phyloP scores from a whole-genome alignment of 35 echinoderm and acorn worm genomes.

The Heliocidaris erythrogramma region DNA sequence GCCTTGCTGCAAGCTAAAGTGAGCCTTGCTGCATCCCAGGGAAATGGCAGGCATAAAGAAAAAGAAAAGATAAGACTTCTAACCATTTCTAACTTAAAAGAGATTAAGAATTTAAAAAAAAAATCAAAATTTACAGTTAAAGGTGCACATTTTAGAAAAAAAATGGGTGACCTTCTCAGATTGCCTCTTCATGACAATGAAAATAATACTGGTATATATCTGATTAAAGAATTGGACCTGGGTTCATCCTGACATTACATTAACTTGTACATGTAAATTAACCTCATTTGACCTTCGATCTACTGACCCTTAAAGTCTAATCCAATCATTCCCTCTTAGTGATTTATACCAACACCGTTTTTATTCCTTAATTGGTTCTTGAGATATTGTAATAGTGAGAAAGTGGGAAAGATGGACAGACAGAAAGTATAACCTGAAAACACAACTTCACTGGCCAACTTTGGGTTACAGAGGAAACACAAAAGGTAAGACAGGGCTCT shows the following conservation, averaged over 20 bases:
- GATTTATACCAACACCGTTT: neutral
- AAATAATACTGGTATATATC: too few relatives aligned
- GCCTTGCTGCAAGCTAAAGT: too few relatives aligned
- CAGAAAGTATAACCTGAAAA: neutral
- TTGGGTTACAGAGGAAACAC: neutral
- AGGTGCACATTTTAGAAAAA: too few relatives aligned
- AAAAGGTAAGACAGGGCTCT: too few relatives aligned
- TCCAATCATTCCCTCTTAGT: neutral
- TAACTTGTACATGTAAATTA: too few relatives aligned
- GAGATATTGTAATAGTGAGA: neutral
- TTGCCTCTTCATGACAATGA: too few relatives aligned
- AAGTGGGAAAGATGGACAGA: neutral
- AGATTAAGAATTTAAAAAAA: too few relatives aligned
- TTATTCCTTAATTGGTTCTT: neutral
- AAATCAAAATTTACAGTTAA: too few relatives aligned
- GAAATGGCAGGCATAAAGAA: neutral
- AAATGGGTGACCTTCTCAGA: too few relatives aligned
- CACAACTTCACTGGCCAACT: neutral
- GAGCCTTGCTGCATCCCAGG: neutral
- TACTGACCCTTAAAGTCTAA: neutral
- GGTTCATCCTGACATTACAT: too few relatives aligned
- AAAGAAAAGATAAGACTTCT: neutral
- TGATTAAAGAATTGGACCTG: too few relatives aligned
- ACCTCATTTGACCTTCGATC: neutral
- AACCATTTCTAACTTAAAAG: too few relatives aligned